phyloP scores from a whole-genome alignment of 2,797 vertebrate genomes.

The Otus scops region DNA sequence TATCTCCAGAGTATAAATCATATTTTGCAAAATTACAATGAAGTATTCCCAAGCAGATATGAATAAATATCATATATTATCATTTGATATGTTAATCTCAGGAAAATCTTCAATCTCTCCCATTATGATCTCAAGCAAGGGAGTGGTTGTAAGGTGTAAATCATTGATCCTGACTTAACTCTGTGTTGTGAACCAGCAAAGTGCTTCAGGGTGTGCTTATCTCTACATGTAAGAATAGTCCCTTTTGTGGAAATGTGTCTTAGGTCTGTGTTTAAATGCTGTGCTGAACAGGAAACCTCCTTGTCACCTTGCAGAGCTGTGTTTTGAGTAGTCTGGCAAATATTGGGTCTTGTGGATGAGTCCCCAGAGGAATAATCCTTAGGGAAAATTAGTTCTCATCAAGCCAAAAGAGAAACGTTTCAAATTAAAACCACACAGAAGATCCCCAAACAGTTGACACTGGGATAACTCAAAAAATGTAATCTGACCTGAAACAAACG shows the following conservation, averaged over 20 bases:
- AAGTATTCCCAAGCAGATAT: constrained; percentile 11
- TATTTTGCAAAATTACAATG: neutral
- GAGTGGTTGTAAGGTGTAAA: constrained; percentile 3
- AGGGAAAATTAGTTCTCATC: neutral
- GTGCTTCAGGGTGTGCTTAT: neutral
- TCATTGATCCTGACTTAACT: neutral
- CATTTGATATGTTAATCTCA: neutral
- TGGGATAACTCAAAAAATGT: neutral
- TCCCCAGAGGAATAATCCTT: neutral
- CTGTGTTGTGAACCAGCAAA: neutral
- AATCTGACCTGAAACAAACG: neutral
- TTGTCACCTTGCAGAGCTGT: neutral
- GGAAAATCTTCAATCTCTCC: neutral
- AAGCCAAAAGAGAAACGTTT: neutral
- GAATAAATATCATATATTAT: constrained; percentile 4
- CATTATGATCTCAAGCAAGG: neutral
- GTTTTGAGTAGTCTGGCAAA: neutral
- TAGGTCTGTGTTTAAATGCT: neutral
- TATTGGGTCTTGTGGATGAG: neutral
- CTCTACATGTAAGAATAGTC: neutral
- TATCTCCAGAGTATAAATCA: neutral
- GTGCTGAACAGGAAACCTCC: neutral
- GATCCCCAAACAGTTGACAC: neutral
- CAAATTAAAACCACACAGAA: neutral
- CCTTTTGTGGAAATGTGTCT: neutral